Conservation (phyloP, 2,797 vertebrate genomes). For the Myotis findleyi region DNA sequence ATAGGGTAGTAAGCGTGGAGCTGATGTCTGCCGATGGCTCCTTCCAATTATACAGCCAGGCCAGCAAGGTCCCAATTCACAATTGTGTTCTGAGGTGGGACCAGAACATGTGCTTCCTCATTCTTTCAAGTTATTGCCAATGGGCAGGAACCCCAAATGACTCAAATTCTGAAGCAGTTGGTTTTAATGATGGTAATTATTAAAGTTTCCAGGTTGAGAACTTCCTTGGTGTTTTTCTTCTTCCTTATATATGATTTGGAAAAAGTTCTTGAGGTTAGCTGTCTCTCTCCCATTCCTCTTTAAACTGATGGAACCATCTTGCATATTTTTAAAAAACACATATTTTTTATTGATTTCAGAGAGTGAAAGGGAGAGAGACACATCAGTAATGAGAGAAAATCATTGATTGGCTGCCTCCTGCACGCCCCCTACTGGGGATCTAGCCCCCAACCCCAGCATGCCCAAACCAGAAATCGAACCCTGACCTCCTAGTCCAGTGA, state of each 20-base stretch:
- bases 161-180: constrained; percentile 33
- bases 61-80: background rate
- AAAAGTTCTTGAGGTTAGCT: background rate
- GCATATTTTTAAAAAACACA: background rate
- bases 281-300: background rate
- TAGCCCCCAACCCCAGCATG: background rate
- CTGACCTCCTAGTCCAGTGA: too few species aligned
- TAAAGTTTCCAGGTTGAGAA: constrained; percentile 17
- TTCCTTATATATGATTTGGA: background rate
- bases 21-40: background rate
- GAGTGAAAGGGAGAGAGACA: background rate
- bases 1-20: background rate
- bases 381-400: background rate
- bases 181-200: background rate
- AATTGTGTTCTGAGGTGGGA: background rate
- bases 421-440: background rate
- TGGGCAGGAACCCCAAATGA: background rate
- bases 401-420: background rate
- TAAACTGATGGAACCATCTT: background rate
- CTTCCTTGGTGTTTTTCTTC: constrained; percentile 11
- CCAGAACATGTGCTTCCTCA: background rate
- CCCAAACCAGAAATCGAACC: background rate
- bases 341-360: too few species aligned
- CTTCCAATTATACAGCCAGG: background rate
- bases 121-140: background rate